A percentile compares a stretch with the other conserved stretches of the same genome.
Conservation (phyloP, 2,113 vertebrate species). For the Sander lucioperca region DNA sequence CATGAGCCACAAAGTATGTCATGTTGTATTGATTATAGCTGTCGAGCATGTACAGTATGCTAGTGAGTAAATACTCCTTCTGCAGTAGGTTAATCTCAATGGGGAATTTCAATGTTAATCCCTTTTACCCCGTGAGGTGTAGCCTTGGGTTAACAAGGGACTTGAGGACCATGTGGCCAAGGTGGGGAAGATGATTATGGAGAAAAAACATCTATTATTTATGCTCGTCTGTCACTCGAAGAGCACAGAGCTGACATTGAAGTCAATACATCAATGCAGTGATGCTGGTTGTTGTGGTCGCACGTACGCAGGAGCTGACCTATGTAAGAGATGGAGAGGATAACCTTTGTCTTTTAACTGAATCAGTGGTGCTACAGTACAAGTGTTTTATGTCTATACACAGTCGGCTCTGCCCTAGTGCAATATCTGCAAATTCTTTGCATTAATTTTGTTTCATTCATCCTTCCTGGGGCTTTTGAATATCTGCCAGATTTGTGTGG, state of each 20-base stretch:
- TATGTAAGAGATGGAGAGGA: not conserved
- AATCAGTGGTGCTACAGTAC: constrained; percentile 2
- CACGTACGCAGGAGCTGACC: constrained; percentile 7
- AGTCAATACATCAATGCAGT: constrained; percentile 52
- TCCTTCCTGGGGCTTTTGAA: constrained; percentile 45
- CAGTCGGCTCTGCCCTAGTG: not conserved
- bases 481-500: constrained; percentile 56
- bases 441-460: constrained; percentile 37
- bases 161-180: constrained; percentile 59
- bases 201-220: constrained; percentile 78
- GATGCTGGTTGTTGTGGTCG: constrained; percentile 33
- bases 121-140: constrained; percentile 33
- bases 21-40: constrained; percentile 61
- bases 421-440: constrained; percentile 24
- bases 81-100: constrained; percentile 51
- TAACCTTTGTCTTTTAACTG: not conserved
- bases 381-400: not conserved
- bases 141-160: constrained; percentile 41
- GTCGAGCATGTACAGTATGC: constrained; percentile 35
- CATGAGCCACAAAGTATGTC: constrained; percentile 59
- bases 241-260: constrained; percentile 54
- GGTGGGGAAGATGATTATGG: constrained; percentile 72
- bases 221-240: constrained; percentile 62
- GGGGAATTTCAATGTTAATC: constrained; percentile 59
- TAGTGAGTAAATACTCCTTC: constrained; percentile 45